These are phyloP conservation scores for Halictus ligatus DNA, from an alignment of 2,888 invertebrate genomes.

Conservation along the genomic window DNA sequence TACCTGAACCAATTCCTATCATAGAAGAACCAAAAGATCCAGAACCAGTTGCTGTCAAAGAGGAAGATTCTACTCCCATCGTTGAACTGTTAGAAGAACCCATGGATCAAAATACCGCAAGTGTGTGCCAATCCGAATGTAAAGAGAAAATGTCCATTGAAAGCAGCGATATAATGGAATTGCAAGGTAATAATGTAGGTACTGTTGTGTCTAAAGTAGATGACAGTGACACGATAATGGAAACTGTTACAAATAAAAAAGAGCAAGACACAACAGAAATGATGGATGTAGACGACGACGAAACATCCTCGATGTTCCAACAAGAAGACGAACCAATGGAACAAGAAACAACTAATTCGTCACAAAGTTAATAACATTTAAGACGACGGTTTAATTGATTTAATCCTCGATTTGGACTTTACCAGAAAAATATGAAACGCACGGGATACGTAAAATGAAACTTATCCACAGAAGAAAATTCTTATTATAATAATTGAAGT, in stretches of 20 bases:
- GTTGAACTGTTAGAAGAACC: constrained; percentile 66
- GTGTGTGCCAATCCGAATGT: constrained; percentile 28
- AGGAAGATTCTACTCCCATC: constrained; percentile 66
- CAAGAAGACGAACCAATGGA: constrained; percentile 83
- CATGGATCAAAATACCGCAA: constrained; percentile 15
- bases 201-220: constrained; percentile 51
- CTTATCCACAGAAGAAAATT: constrained; percentile 41
- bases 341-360: constrained; percentile 77
- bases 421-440: constrained; percentile 35
- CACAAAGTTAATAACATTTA: constrained; percentile 79
- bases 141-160: constrained; percentile 46
- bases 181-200: constrained; percentile 49
- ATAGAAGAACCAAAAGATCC: constrained; percentile 77
- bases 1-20: constrained; percentile 79
- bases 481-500: constrained; percentile 27
- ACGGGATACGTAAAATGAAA: constrained; percentile 17
- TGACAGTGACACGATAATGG: constrained; percentile 51
- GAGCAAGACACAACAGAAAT: constrained; percentile 71
- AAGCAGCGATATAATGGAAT: constrained; percentile 30
- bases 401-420: constrained; percentile 57
- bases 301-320: constrained; percentile 70
- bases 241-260: constrained; percentile 55
- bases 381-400: constrained; percentile 42
- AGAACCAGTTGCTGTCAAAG: constrained; percentile 57
- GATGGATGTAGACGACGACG: constrained; percentile 82